Base-by-base conservation (phyloP, 2,888 invertebrate genomes). In the Mongoloraphidia duomilia region DNA sequence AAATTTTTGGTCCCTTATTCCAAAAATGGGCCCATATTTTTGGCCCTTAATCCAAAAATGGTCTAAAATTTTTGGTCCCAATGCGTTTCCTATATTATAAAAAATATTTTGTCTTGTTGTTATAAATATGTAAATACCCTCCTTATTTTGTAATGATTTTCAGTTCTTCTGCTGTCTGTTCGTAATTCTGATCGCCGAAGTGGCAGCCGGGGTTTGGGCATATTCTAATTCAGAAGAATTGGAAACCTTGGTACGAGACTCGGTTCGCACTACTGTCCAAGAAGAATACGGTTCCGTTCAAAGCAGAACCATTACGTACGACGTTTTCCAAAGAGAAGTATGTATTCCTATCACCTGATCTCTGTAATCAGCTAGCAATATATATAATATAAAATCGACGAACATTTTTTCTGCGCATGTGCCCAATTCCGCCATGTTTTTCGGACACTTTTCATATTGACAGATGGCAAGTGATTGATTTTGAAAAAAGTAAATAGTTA, bases 151-250 rank as follows among this genome's bases (percentile, higher is more conserved):
- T 46, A 8, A 46, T 10, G 49, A 42, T 34, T 38, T 72, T 51
- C 66, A 87, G 80, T 89, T 87, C 69, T 86, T 88, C 69, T 76
- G 83, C 58, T 74, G 83, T 54, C 72, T 89, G 52, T 70, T 89
- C 58, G 73, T 89, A 51, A 81, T 87, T 51, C 77, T 90, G 63
- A 83, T 83, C 49, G 80, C 82, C 12, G 82, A 90, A 68, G 75
- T 89, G 43, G 83, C 84, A 4, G 82, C 82, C 49, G 86, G 82
- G 42, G 77, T 82, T 57, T 87, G 85, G 82, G 80, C 82, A 41
- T 83, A 82, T 62, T 76, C 79, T 53, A 82, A 86, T 61, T 75
- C 77, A 56, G 79, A 81, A 49, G 72, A 75, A 58, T 68, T 85
- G 50, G 76, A 80, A 61, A 72, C 75, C 46, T 73, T 81, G 58